Conservation (phyloP, 2,888 invertebrate genomes). For the Amblyjoppa proteus region DNA sequence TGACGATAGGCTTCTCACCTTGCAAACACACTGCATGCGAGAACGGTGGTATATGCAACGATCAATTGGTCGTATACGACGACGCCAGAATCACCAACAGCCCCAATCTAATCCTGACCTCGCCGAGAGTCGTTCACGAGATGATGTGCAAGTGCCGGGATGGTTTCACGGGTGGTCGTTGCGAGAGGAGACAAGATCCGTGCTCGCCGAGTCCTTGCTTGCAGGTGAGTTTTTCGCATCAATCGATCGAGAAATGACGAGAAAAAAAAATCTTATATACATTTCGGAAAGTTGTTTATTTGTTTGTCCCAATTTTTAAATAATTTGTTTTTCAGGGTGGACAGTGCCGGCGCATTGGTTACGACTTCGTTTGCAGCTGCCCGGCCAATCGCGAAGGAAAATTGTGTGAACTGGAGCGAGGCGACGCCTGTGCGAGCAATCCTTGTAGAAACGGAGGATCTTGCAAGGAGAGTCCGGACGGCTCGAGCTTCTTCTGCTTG, state of each 20-base stretch:
- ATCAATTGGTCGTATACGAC: constrained; percentile 89
- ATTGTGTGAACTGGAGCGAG: constrained; percentile 93
- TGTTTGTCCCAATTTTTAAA: background rate
- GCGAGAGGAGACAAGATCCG: constrained; percentile 95
- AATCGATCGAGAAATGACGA: background rate
- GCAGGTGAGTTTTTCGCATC: constrained; percentile 71
- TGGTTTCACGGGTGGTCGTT: constrained; percentile 93
- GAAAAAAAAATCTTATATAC: background rate
- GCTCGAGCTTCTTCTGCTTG: constrained; percentile 95
- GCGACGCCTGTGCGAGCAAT: constrained; percentile 93
- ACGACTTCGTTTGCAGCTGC: constrained; percentile 94
- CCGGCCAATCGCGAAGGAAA: constrained; percentile 92
- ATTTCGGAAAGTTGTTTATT: background rate
- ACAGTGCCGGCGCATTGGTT: constrained; percentile 93
- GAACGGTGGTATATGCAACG: constrained; percentile 92
- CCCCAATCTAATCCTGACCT: constrained; percentile 92
- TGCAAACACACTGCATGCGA: constrained; percentile 91
- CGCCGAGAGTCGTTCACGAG: constrained; percentile 92
- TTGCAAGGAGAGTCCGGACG: constrained; percentile 94
- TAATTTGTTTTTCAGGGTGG: constrained; percentile 88
- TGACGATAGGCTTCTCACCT: constrained; percentile 92
- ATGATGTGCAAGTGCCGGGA: constrained; percentile 93
- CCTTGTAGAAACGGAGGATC: constrained; percentile 97
- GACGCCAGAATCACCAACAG: constrained; percentile 93
- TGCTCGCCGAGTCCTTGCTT: constrained; percentile 96